Evolutionary conservation across 2,888 invertebrate genomes (phyloP), one percentile per base, ranked within the genome.

Genomic region (Spatulosminthurus flaviceps): DNA sequence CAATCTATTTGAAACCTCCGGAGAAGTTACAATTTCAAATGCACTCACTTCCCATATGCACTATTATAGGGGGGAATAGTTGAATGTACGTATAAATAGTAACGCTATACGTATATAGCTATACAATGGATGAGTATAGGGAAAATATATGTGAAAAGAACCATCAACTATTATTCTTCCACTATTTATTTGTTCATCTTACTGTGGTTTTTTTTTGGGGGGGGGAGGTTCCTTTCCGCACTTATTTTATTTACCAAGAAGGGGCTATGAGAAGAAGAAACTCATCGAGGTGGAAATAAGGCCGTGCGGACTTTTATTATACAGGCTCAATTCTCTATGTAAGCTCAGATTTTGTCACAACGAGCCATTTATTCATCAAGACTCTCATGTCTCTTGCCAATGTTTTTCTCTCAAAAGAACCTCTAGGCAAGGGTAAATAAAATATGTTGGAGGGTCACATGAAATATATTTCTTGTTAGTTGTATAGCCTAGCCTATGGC

Each of bases 231-330:
- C 51, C 51, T 19, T 51, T 51, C 51, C 51, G 16, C 1, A 64
- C 64, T 64, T 64, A 24, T 22, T 26, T 64, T 26, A 21, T 24
- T 66, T 28, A 28, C 66, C 16, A 29, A 70, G 41, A n/a, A n/a
- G n/a, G n/a, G n/a, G n/a, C n/a, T n/a, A n/a, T n/a, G n/a, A 21
- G 70, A 41, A n/a, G 1, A 13, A 70, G 70, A 1, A 70, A 70
- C 42, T 42, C 41, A 70, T 41, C 70, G 70, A 21, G 2, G 70
- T 41, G 70, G 41, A 70, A 41, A 29, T 41, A 70, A 70, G 70
- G 42, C 41, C 41, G 70, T 41, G n/a, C n/a, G 11, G 28, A 70
- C 19, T 67, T 24, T 51, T 51, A 51, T 16, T 51, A 51, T 13
- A 9, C 9, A n/a, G 51, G n/a, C 19, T 2, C 51, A 4, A n/a